Percentiles rank a stretch among this genome's conserved stretches.
These are phyloP conservation scores for Caranx melampygus DNA, from an alignment of 2,113 vertebrate genomes.

Conservation along the genomic window DNA sequence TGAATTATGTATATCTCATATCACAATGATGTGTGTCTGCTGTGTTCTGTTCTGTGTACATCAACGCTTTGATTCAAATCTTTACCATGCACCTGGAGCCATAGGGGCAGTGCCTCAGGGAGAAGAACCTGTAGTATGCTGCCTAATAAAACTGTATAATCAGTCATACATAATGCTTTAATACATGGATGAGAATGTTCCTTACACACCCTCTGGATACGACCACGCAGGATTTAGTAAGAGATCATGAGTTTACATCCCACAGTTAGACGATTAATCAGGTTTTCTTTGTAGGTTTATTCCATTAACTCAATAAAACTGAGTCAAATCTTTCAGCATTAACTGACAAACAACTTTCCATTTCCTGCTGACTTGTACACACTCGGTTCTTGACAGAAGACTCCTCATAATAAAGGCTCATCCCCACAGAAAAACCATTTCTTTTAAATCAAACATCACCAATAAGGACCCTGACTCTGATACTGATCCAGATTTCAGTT, in stretches of 20 bases:
- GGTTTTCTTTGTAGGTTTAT: neutral
- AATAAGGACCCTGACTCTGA: too few species aligned
- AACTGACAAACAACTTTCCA: neutral
- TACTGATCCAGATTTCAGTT: too few species aligned
- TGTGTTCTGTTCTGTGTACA: neutral
- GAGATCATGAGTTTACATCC: neutral
- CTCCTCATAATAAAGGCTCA: neutral
- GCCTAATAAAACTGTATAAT: conserved; percentile 7
- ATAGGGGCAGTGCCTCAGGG: neutral
- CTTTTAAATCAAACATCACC: neutral
- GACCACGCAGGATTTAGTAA: neutral
- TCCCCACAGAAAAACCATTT: neutral
- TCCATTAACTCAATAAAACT: neutral
- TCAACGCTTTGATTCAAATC: neutral
- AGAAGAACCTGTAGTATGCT: neutral
- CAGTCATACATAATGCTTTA: conserved; percentile 10
- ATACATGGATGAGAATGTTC: neutral
- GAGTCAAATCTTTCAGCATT: neutral
- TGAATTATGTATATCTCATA: conserved; percentile 6
- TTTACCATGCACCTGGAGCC: neutral
- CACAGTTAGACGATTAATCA: neutral
- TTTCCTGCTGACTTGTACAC: neutral
- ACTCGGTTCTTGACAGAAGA: neutral
- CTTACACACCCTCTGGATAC: neutral
- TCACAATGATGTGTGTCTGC: conserved; percentile 7